A percentile compares a stretch with the other conserved stretches of the same genome.
Conservation (phyloP, 2,797 vertebrate species). For the Trematomus bernacchii region DNA sequence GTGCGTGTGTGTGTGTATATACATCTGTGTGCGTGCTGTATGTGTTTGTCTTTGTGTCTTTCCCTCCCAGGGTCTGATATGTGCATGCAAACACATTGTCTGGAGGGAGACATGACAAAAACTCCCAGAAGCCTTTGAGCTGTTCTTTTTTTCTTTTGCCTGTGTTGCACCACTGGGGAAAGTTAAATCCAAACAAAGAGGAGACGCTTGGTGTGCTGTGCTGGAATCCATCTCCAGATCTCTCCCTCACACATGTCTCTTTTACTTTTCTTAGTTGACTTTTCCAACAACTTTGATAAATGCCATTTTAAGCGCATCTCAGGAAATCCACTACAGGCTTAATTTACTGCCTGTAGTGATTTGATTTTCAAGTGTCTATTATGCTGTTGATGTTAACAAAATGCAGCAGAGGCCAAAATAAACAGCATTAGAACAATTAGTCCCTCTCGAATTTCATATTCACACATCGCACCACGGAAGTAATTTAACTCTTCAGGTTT, state of each 20-base stretch:
- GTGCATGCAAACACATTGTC: slow-evolving; percentile 86
- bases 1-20: no score
- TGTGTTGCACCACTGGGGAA: slow-evolving; percentile 83
- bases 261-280: slow-evolving; percentile 79
- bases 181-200: slow-evolving; percentile 88
- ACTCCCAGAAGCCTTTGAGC: slow-evolving; percentile 88
- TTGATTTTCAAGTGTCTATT: slow-evolving; percentile 64
- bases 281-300: slow-evolving; percentile 79
- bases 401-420: slow-evolving; percentile 64
- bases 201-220: slow-evolving; percentile 68
- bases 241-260: slow-evolving; percentile 76
- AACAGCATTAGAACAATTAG: slow-evolving; percentile 59
- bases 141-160: slow-evolving; percentile 74
- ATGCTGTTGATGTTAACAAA: slow-evolving; percentile 62
- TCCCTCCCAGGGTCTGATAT: slow-evolving; percentile 86
- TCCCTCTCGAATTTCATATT: slow-evolving; percentile 56
- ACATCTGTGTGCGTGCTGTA: slow-evolving; percentile 70
- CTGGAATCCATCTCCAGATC: slow-evolving; percentile 78
- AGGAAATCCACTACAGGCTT: slow-evolving; percentile 64
- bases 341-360: slow-evolving; percentile 65
- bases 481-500: slow-evolving; percentile 56
- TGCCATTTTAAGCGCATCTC: slow-evolving; percentile 60
- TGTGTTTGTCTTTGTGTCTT: slow-evolving; percentile 82
- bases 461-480: slow-evolving; percentile 32
- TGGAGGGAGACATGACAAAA: slow-evolving; percentile 88